Conservation (phyloP, 2,888 invertebrate genomes). For the Drosophila atroscutellata region DNA sequence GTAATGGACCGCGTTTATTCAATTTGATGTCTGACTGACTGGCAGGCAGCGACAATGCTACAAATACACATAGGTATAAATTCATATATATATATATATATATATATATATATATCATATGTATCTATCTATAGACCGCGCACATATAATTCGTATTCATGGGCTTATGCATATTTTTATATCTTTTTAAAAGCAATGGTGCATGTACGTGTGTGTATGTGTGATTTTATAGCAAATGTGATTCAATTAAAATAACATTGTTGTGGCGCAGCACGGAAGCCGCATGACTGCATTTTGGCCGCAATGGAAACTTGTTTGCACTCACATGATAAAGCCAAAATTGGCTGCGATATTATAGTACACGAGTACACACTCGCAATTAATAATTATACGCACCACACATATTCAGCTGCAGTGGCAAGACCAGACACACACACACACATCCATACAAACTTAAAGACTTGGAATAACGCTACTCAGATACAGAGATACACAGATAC, state of each 20-base stretch:
- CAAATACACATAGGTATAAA: slow-evolving; percentile 3
- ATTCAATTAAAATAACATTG: slow-evolving; percentile 67
- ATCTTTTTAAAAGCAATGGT: slow-evolving; percentile 57
- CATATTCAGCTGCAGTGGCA: slow-evolving; percentile 24
- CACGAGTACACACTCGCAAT: slow-evolving; percentile 46
- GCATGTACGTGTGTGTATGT: slow-evolving; percentile 20
- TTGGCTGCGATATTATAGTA: slow-evolving; percentile 40
- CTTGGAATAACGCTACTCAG: slow-evolving; percentile 16
- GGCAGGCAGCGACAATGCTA: slow-evolving; percentile 35
- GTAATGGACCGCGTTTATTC: slow-evolving; percentile 76
- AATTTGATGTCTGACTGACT: slow-evolving; percentile 75
- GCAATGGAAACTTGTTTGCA: slow-evolving; percentile 50
- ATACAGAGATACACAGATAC: slow-evolving; percentile 16
- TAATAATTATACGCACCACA: slow-evolving; percentile 73
- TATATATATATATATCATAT: neutral
- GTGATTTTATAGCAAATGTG: slow-evolving; percentile 55
- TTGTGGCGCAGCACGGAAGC: slow-evolving; percentile 72
- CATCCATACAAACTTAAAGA: slow-evolving; percentile 8
- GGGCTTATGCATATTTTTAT: slow-evolving; percentile 52
- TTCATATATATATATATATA: neutral
- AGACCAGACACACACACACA: slow-evolving; percentile 8
- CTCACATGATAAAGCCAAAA: slow-evolving; percentile 62
- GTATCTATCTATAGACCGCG: neutral
- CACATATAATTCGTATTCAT: slow-evolving; percentile 17
- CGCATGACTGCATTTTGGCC: slow-evolving; percentile 65